Evolutionary conservation across 2,888 invertebrate species (phyloP).

Genomic region (Eledone cirrhosa): DNA sequence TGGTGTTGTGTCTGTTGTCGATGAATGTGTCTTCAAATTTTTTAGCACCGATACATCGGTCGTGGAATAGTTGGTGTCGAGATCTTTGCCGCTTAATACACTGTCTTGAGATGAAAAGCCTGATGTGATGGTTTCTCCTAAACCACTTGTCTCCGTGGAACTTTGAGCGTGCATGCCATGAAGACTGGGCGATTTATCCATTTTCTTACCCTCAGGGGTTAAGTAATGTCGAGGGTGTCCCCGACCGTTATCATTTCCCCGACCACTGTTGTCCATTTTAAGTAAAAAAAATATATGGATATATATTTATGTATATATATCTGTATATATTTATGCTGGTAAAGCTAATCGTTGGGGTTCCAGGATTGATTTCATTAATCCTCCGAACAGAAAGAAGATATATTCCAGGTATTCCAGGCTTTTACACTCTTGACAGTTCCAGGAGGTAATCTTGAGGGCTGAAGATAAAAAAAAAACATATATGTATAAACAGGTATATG

Average conservation of each 20-base stretch:
- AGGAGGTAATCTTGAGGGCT: conserved; percentile 10
- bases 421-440: not conserved
- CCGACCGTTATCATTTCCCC: conserved; percentile 28
- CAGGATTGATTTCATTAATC: not conserved
- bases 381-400: not conserved
- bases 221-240: conserved; percentile 36
- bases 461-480: not conserved
- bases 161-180: conserved; percentile 56
- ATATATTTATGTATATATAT: conserved; percentile 4
- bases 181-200: conserved; percentile 44
- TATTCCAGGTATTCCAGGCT: not conserved
- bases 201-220: conserved; percentile 38
- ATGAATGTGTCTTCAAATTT: not conserved
- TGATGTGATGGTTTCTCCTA: conserved; percentile 57
- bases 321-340: not conserved
- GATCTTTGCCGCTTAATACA: conserved; percentile 43
- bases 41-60: conserved; percentile 1
- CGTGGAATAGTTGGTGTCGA: not conserved
- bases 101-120: conserved; percentile 59
- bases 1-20: conserved; percentile 34
- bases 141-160: conserved; percentile 59
- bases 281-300: not conserved
- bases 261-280: conserved; percentile 23
- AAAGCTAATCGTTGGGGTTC: not conserved
- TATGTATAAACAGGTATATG: not conserved